phyloP scores from a whole-genome alignment of 2,888 invertebrate genomes.

The Drosophila emarginata region DNA sequence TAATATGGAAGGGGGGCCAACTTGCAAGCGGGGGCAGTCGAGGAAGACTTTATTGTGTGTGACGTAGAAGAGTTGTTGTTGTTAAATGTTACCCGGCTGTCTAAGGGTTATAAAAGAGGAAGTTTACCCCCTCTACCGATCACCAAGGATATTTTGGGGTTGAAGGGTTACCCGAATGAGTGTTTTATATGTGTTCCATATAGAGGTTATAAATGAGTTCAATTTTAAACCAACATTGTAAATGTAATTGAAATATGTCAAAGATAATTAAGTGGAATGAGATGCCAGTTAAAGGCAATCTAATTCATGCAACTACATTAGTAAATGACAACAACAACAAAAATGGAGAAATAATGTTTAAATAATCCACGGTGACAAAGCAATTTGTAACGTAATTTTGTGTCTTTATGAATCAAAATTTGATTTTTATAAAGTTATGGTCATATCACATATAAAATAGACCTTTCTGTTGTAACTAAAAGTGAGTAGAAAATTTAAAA shows the following conservation, averaged over 20 bases:
- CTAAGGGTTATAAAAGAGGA: neutral
- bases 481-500: too few relatives aligned
- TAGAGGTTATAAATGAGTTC: slow-evolving; percentile 7
- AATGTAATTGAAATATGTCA: slow-evolving; percentile 7
- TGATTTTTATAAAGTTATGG: too few relatives aligned
- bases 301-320: neutral
- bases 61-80: neutral
- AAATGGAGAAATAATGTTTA: neutral
- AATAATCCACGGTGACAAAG: neutral
- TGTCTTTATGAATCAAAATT: neutral
- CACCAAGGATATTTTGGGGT: neutral
- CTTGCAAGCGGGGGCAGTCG: neutral
- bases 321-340: neutral
- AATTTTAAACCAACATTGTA: slow-evolving; percentile 9
- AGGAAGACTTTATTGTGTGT: slow-evolving; percentile 17
- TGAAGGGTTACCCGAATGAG: neutral
- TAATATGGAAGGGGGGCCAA: slow-evolving; percentile 16
- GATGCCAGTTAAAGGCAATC: slow-evolving; percentile 2
- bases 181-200: neutral
- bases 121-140: neutral
- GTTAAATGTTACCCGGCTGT: neutral
- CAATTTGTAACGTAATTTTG: neutral
- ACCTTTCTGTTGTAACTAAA: too few relatives aligned
- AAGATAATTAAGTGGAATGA: slow-evolving; percentile 1
- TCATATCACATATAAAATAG: too few relatives aligned